phyloP scores from a whole-genome alignment of 2,113 vertebrate genomes.

The Hydrochoerus hydrochaeris region DNA sequence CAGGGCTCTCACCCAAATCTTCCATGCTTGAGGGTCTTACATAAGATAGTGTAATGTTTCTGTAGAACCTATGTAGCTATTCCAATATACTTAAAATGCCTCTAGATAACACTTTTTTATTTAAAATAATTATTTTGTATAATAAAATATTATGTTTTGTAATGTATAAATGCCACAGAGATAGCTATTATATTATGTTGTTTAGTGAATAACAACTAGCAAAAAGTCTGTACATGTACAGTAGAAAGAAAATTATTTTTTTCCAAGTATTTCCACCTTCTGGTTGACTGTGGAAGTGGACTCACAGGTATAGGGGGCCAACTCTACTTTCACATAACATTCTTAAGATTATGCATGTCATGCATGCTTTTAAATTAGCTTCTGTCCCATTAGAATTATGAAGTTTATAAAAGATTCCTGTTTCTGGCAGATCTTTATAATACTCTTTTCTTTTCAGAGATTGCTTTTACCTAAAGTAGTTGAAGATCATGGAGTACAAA shows the following conservation, averaged over 20 bases:
- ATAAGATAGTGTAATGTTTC: not conserved
- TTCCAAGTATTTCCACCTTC: not conserved
- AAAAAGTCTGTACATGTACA: not conserved
- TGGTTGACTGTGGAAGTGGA: not conserved
- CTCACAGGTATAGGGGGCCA: not conserved
- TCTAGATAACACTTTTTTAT: not conserved
- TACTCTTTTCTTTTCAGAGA: constrained; percentile 83
- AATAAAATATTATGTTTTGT: not conserved
- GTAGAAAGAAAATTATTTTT: not conserved
- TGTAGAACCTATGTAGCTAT: not conserved
- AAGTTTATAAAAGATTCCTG: constrained; percentile 1
- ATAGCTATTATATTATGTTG: not conserved
- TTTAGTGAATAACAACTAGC: not conserved
- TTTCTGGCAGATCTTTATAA: constrained; percentile 17
- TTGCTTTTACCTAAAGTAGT: constrained; percentile 90
- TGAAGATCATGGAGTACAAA: constrained; percentile 89
- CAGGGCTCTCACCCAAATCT: not conserved
- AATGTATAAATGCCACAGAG: not conserved
- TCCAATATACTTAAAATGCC: not conserved
- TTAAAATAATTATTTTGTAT: not conserved
- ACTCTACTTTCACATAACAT: not conserved
- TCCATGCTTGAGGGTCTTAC: not conserved
- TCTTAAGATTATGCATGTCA: not conserved
- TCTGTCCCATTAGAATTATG: not conserved
- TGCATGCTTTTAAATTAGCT: not conserved